Base-by-base conservation (phyloP, 2,888 invertebrate genomes). In the Dicyrtoma fusca region DNA sequence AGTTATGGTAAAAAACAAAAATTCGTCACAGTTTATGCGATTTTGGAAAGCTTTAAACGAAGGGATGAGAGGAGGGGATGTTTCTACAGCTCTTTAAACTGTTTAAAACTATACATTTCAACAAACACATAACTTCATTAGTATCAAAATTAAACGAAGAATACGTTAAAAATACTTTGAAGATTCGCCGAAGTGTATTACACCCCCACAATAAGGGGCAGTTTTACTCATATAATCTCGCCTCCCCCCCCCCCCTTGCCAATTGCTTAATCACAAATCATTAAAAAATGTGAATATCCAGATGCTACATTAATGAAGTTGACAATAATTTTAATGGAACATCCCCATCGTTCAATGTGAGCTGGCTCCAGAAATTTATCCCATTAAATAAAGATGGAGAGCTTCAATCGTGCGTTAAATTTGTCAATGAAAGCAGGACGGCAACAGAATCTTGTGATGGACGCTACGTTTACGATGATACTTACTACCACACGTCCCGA, bases 401-500 rank as follows among this genome's bases (percentile, higher is more conserved):
- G 61, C 82, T 89, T 65, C 89, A 91, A 71, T 87, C 88, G 0
- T 92, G 92, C 81, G 84, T 83, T 57, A 85, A 69, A 44, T 75
- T 51, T 47, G 75, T 70, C n/a, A 13, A 21, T 11, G 73, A 68
- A 19, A 77, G 73, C 13, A 26, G n/a, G 13, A 17, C n/a, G 13
- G 55, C 61, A 5, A 49, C 61, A 1, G 47, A 3, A 10, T 64
- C 72, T 19, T 59, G 89, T 79, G 81, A 82, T 8, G 84, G 86
- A 3, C 8, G 34, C 0, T 93, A 89, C 87, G 89, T 90, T 0
- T 94, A 89, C 82, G 91, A 93, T 81, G 86, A 86, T 10, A 90
- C 88, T 0, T 91, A 91, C 81, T 89, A 91, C 77, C 83, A 88
- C 72, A 88, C 90, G 0, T 91, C 92, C 0, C 87, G 90, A 64